These are phyloP conservation scores for Ceriagrion tenellum DNA, from an alignment of 2,888 invertebrate species.

Conservation along the genomic window DNA sequence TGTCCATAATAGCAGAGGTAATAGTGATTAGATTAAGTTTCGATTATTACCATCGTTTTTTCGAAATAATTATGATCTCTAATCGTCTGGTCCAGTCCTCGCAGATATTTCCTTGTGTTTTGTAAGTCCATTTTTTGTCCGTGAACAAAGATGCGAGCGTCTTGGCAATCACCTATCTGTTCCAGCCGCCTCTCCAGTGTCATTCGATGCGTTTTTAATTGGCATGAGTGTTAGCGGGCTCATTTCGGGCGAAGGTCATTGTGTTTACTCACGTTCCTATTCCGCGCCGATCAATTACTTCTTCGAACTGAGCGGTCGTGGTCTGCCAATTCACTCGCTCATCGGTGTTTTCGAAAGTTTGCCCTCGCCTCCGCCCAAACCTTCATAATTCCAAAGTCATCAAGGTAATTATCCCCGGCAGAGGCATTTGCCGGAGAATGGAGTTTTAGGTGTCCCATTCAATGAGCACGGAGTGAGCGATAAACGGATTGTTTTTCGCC, in stretches of 20 bases:
- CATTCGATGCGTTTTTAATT: background rate
- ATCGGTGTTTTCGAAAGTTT: conserved; percentile 49
- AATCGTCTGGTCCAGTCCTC: too few species aligned
- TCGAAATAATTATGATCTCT: too few species aligned
- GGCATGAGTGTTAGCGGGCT: conserved; percentile 26
- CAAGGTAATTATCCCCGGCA: conserved; percentile 33
- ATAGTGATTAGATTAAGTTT: too few species aligned
- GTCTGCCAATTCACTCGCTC: conserved; percentile 32
- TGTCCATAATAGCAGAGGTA: too few species aligned
- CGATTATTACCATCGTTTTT: too few species aligned
- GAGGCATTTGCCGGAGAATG: conserved; percentile 47
- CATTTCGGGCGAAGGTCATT: conserved; percentile 64
- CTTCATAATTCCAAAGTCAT: conserved; percentile 64
- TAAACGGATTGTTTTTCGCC: conserved; percentile 61
- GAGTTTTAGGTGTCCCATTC: conserved; percentile 34
- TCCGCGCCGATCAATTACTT: conserved; percentile 54
- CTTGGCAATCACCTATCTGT: background rate
- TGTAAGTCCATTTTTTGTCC: too few species aligned
- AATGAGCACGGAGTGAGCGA: conserved; percentile 10
- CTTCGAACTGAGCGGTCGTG: conserved; percentile 34
- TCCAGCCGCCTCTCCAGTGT: background rate
- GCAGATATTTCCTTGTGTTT: too few species aligned
- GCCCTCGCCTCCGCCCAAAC: background rate
- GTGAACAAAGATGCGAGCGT: too few species aligned
- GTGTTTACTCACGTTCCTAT: conserved; percentile 57